A percentile compares a stretch with the other conserved stretches of the same genome.
phyloP scores from a whole-genome alignment of 2,888 invertebrate species.

The Stegophylla sp. region DNA sequence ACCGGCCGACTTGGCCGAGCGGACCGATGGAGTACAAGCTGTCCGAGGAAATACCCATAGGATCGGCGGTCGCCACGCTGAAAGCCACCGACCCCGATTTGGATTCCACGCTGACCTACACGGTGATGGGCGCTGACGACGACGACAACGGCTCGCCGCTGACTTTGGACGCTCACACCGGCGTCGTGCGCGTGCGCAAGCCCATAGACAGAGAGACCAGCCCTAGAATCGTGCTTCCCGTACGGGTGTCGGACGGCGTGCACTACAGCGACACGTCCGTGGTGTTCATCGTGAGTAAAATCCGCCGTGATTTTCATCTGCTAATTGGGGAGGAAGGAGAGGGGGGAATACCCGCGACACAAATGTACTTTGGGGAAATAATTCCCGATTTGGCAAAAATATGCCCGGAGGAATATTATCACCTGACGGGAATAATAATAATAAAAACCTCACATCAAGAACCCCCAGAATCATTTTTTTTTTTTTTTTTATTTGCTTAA shows the following conservation, averaged over 20 bases:
- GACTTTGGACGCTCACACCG: constrained; percentile 74
- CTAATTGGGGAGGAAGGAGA: no score
- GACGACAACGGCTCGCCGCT: constrained; percentile 67
- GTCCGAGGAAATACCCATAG: constrained; percentile 85
- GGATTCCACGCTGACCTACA: constrained; percentile 78
- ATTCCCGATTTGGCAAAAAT: no score
- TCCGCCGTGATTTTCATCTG: no score
- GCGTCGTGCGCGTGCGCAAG: constrained; percentile 77
- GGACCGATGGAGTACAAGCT: constrained; percentile 77
- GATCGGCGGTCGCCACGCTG: constrained; percentile 78
- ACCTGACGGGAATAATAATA: no score
- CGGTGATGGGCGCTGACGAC: constrained; percentile 71
- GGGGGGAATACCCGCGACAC: no score
- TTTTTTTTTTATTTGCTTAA: no score
- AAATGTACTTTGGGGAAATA: no score
- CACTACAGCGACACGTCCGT: constrained; percentile 83
- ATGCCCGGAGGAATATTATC: no score
- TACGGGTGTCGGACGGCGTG: constrained; percentile 87
- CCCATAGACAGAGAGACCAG: constrained; percentile 83
- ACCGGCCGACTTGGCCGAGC: constrained; percentile 86
- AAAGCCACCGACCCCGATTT: constrained; percentile 86
- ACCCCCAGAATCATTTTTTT: no score
- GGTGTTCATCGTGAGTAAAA: constrained; percentile 75
- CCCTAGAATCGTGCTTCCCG: constrained; percentile 77
- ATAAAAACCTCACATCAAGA: no score